Percentiles rank a stretch among this genome's conserved stretches.
These are phyloP conservation scores for Hypothenemus hampei DNA, from an alignment of 1,140 invertebrate genomes.

Conservation along the genomic window DNA sequence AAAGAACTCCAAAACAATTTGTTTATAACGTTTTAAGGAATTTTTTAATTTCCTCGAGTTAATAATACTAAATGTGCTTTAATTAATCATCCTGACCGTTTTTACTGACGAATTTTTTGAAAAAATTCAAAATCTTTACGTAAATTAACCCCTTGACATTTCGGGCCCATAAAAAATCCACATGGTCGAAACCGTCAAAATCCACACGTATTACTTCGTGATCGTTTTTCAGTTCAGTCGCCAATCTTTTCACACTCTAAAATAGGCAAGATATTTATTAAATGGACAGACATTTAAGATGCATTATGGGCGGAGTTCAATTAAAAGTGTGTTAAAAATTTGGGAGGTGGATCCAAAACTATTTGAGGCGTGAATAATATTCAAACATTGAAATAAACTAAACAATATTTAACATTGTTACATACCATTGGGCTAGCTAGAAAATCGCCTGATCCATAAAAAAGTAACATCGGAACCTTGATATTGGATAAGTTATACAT, in stretches of 20 bases:
- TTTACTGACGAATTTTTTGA: neutral
- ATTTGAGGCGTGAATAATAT: no score
- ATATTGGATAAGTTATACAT: slow-evolving; percentile 57
- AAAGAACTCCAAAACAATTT: no score
- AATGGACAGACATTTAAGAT: no score
- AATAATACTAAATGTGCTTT: no score
- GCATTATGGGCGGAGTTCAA: no score
- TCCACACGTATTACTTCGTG: neutral
- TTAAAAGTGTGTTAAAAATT: no score
- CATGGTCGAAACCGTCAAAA: neutral
- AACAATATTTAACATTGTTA: neutral
- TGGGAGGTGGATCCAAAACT: no score
- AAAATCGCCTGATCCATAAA: slow-evolving; percentile 53
- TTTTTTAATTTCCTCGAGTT: no score
- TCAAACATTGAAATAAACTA: no score
- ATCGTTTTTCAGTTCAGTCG: neutral
- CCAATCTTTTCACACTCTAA: slow-evolving; percentile 1
- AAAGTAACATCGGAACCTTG: slow-evolving; percentile 59
- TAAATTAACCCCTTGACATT: neutral
- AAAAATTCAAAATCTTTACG: neutral
- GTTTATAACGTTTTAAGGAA: no score
- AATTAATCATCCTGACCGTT: no score
- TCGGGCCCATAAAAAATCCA: slow-evolving; percentile 8
- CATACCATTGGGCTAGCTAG: slow-evolving; percentile 7
- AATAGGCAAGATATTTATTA: no score